phyloP scores from a whole-genome alignment of 2,888 invertebrate genomes.

The Gortyna flavago region DNA sequence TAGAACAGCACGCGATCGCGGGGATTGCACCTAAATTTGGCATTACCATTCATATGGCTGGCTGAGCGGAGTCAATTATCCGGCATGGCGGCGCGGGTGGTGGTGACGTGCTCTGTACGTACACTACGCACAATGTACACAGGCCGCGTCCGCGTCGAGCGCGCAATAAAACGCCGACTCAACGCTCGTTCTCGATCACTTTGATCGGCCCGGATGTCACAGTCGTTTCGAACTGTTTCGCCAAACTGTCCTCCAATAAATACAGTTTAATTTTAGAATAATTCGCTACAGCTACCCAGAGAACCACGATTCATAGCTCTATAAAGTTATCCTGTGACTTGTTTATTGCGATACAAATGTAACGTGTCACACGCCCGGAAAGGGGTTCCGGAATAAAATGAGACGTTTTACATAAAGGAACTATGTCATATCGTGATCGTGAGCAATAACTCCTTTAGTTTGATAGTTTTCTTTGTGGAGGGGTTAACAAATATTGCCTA shows the following conservation, averaged over 20 bases:
- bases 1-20: conserved; percentile 59
- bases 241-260: conserved; percentile 79
- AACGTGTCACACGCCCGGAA: conserved; percentile 68
- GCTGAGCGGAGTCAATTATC: conserved; percentile 68
- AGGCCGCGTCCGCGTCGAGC: conserved; percentile 32
- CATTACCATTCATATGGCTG: conserved; percentile 68
- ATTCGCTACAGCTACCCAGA: conserved; percentile 78
- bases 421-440: conserved; percentile 60
- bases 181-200: conserved; percentile 82
- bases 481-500: conserved; percentile 50
- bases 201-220: conserved; percentile 87
- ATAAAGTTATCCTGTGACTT: conserved; percentile 76
- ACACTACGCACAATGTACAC: conserved; percentile 10
- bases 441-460: conserved; percentile 56
- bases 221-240: conserved; percentile 79
- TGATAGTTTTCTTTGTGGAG: conserved; percentile 59
- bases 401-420: conserved; percentile 61
- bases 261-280: conserved; percentile 85
- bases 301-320: conserved; percentile 76
- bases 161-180: conserved; percentile 78
- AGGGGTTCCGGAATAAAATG: conserved; percentile 66
- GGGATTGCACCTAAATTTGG: conserved; percentile 66
- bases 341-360: conserved; percentile 76
- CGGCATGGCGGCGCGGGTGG: conserved; percentile 57
- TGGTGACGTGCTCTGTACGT: conserved; percentile 8